These are phyloP conservation scores for Drosophila fuyamai DNA, from an alignment of 1,140 invertebrate species.

Conservation along the genomic window DNA sequence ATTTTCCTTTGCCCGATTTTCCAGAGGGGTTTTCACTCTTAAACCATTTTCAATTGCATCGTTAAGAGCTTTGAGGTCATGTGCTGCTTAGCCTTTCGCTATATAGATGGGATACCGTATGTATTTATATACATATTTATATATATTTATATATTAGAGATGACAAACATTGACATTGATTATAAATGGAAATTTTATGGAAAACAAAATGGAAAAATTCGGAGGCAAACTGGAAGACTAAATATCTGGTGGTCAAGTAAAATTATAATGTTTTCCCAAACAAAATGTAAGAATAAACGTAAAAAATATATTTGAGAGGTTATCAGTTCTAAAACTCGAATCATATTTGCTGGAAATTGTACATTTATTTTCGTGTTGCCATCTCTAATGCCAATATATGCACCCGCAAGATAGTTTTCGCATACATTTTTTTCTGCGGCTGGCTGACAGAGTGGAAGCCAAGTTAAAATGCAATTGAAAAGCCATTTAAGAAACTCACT, in stretches of 20 bases:
- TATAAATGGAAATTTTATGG: too few species aligned
- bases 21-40: slow-evolving; percentile 11
- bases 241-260: too few species aligned
- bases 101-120: slow-evolving; percentile 13
- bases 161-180: neutral
- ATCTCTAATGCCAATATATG: slow-evolving; percentile 12
- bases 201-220: too few species aligned
- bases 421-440: neutral
- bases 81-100: slow-evolving; percentile 34
- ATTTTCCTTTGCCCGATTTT: slow-evolving; percentile 16
- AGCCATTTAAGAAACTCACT: slow-evolving; percentile 64
- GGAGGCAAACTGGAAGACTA: too few species aligned
- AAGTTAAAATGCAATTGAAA: slow-evolving; percentile 74
- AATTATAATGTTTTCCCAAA: too few species aligned
- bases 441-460: slow-evolving; percentile 1
- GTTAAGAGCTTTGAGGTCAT: slow-evolving; percentile 61
- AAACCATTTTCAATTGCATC: slow-evolving; percentile 70
- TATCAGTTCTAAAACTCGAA: too few species aligned
- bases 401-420: slow-evolving; percentile 18
- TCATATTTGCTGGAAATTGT: too few species aligned
- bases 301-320: too few species aligned
- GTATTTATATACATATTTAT: slow-evolving; percentile 16
- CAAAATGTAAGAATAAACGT: too few species aligned
- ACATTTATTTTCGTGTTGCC: neutral
- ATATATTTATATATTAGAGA: neutral